These are phyloP conservation scores for Brachionus plicatilis DNA, from an alignment of 1,140 invertebrate species.

Conservation along the genomic window DNA sequence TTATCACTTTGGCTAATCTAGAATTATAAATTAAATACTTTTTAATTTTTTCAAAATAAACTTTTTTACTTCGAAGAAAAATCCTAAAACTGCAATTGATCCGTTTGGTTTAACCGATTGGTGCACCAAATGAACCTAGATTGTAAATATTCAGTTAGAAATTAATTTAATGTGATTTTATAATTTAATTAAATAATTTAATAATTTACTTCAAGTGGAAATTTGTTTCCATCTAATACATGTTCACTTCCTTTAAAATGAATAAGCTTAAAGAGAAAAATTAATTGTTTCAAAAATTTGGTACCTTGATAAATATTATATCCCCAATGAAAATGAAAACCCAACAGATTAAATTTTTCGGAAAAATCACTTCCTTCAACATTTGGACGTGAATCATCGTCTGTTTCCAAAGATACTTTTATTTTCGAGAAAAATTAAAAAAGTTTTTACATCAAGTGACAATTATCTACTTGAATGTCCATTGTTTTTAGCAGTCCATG, in stretches of 20 bases:
- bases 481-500: slow-evolving; percentile 43
- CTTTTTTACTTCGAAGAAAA: slow-evolving; percentile 2
- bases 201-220: slow-evolving; percentile 30
- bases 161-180: no score
- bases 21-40: no score
- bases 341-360: neutral
- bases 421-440: neutral
- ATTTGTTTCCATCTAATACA: slow-evolving; percentile 4
- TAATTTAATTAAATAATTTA: no score
- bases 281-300: neutral
- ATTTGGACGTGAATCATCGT: neutral
- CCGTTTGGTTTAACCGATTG: neutral
- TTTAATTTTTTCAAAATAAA: neutral
- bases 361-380: slow-evolving; percentile 8
- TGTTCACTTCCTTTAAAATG: slow-evolving; percentile 6
- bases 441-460: neutral
- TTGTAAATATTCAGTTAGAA: neutral
- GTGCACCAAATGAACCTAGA: slow-evolving; percentile 24
- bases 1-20: neutral
- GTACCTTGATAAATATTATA: slow-evolving; percentile 16
- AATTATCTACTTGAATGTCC: slow-evolving; percentile 39
- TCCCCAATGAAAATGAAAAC: slow-evolving; percentile 41
- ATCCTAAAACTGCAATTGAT: neutral
- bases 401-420: neutral
- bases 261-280: neutral